Conservation (phyloP, 1,140 invertebrate genomes). For the Drosophila tristis region DNA sequence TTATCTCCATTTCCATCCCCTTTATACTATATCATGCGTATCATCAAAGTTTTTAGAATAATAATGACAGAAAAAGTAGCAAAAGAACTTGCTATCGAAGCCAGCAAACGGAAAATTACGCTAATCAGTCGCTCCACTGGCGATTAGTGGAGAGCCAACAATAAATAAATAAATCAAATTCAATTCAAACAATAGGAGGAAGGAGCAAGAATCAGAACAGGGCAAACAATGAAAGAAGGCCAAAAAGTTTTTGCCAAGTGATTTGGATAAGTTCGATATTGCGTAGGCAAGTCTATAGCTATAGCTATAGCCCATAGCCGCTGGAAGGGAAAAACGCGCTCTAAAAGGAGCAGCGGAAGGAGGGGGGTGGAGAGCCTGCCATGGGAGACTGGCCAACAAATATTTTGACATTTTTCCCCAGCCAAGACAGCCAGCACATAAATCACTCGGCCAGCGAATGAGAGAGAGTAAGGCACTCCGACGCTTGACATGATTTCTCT, state of each 20-base stretch:
- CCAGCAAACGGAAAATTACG: constrained; percentile 70
- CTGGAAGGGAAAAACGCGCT: neutral
- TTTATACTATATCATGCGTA: neutral
- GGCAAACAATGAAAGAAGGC: constrained; percentile 21
- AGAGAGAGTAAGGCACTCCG: constrained; percentile 22
- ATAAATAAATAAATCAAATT: constrained; percentile 82
- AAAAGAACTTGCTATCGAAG: constrained; percentile 37
- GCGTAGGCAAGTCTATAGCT: constrained; percentile 52
- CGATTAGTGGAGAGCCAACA: constrained; percentile 66
- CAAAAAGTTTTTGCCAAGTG: constrained; percentile 62
- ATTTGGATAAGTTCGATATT: constrained; percentile 76
- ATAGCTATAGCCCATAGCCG: constrained; percentile 22
- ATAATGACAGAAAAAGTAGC: constrained; percentile 16
- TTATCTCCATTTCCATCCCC: neutral
- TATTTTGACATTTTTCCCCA: constrained; percentile 81
- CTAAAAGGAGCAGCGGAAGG: neutral
- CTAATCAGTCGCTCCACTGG: constrained; percentile 78
- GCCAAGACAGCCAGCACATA: constrained; percentile 55
- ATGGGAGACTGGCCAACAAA: constrained; percentile 48
- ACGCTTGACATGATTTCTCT: constrained; percentile 73
- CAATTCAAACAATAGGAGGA: constrained; percentile 31
- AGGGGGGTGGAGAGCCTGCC: neutral
- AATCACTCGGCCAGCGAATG: constrained; percentile 59
- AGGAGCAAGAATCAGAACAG: constrained; percentile 15
- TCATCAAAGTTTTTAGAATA: constrained; percentile 33